phyloP scores from a whole-genome alignment of 2,797 vertebrate species.

The Graptemys geographica region DNA sequence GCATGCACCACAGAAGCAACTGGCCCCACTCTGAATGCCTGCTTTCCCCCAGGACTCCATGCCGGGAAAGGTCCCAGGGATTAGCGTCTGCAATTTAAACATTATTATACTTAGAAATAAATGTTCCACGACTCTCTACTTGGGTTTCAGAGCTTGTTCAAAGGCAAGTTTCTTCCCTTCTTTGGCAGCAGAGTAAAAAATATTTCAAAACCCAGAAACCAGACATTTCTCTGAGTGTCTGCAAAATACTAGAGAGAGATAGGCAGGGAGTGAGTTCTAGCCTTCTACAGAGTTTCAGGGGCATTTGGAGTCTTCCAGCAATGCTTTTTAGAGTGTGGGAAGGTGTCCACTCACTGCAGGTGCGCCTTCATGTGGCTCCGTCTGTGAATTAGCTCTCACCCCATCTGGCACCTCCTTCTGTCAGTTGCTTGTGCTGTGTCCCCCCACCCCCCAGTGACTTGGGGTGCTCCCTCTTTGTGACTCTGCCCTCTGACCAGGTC shows the following conservation, averaged over 20 bases:
- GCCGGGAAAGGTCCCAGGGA: slow-evolving; percentile 10
- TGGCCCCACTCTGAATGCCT: background rate
- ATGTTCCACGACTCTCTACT: background rate
- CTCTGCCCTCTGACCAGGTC: too few species aligned
- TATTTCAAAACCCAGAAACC: slow-evolving; percentile 43
- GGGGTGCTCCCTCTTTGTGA: too few species aligned
- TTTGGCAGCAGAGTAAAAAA: slow-evolving; percentile 5
- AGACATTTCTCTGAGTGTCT: background rate
- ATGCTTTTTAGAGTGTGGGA: background rate
- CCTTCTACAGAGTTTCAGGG: background rate
- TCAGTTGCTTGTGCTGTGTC: background rate
- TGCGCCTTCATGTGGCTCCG: background rate
- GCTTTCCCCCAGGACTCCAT: slow-evolving; percentile 31
- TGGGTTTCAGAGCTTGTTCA: slow-evolving; percentile 65
- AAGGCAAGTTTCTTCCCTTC: slow-evolving; percentile 47
- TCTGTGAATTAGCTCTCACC: background rate
- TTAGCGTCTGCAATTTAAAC: slow-evolving; percentile 59
- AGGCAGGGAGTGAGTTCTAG: background rate
- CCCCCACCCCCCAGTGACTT: too few species aligned
- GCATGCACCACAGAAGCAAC: slow-evolving; percentile 12
- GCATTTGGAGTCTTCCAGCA: background rate
- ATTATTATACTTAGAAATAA: slow-evolving; percentile 58
- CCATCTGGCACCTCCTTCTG: too few species aligned
- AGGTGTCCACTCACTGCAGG: background rate
- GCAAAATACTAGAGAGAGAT: too few species aligned